These are phyloP conservation scores for Coluber constrictor DNA, from an alignment of 2,797 vertebrate genomes.

Conservation along the genomic window DNA sequence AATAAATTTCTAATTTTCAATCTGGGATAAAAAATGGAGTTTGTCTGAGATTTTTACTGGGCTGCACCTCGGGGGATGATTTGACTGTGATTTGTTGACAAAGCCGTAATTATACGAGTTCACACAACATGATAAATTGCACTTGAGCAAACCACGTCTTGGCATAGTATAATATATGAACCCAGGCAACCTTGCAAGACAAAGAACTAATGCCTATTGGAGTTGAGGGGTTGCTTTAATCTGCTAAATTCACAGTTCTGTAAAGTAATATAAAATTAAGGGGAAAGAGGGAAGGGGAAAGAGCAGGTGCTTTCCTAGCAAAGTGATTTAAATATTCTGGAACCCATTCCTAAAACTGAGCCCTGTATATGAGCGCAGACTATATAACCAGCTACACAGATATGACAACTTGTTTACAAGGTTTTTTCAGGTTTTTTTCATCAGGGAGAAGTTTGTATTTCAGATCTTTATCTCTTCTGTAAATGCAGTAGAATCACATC, in stretches of 20 bases:
- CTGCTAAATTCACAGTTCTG: background rate
- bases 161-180: background rate
- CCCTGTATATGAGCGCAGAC: background rate
- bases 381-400: conserved; percentile 10
- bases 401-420: conserved; percentile 14
- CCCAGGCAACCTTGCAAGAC: background rate
- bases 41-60: background rate
- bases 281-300: background rate
- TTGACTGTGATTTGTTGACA: background rate
- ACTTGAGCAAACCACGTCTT: background rate
- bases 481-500: background rate
- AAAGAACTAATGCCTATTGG: background rate
- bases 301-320: background rate
- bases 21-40: background rate
- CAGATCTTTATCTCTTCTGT: background rate
- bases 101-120: background rate
- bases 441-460: background rate
- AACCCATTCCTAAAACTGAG: background rate
- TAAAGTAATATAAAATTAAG: background rate
- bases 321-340: background rate
- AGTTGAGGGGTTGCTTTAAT: background rate
- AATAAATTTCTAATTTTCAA: background rate
- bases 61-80: background rate
- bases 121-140: background rate
- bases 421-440: background rate